These are phyloP conservation scores for Leptinotarsa texana DNA, from an alignment of 1,140 invertebrate species.

Conservation along the genomic window DNA sequence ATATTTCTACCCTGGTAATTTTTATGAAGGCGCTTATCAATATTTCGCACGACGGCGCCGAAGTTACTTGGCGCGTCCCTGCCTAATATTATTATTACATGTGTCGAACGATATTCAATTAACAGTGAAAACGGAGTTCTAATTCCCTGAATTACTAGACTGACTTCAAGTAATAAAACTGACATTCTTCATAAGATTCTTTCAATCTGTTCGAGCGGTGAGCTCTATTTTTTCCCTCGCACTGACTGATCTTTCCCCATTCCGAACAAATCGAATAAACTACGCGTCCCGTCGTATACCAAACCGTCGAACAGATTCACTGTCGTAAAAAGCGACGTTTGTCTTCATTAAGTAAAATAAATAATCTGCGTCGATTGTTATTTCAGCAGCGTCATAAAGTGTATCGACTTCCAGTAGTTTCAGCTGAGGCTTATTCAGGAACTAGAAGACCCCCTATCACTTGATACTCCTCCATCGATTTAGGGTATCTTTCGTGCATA, in stretches of 20 bases:
- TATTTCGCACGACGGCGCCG: no score
- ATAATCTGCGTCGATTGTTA: constrained; percentile 12
- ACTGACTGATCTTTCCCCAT: background rate
- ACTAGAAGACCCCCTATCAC: background rate
- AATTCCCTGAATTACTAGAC: no score
- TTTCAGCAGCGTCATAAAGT: constrained; percentile 17
- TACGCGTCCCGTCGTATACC: background rate
- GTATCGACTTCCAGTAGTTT: constrained; percentile 8
- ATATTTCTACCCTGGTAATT: no score
- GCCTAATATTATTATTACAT: no score
- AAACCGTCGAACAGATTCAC: background rate
- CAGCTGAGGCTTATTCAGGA: background rate
- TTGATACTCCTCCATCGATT: background rate
- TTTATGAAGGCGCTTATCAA: no score
- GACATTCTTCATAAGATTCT: no score
- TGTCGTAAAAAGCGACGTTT: background rate
- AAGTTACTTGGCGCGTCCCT: no score
- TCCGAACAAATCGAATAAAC: background rate
- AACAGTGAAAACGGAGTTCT: no score
- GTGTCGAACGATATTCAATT: no score
- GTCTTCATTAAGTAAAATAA: constrained; percentile 18
- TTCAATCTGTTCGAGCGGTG: no score
- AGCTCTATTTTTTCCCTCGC: no score
- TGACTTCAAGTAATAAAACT: no score
- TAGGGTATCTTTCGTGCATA: background rate